Evolutionary conservation across 2,888 invertebrate species (phyloP).

Genomic region (Pachliopta kotzebuea): DNA sequence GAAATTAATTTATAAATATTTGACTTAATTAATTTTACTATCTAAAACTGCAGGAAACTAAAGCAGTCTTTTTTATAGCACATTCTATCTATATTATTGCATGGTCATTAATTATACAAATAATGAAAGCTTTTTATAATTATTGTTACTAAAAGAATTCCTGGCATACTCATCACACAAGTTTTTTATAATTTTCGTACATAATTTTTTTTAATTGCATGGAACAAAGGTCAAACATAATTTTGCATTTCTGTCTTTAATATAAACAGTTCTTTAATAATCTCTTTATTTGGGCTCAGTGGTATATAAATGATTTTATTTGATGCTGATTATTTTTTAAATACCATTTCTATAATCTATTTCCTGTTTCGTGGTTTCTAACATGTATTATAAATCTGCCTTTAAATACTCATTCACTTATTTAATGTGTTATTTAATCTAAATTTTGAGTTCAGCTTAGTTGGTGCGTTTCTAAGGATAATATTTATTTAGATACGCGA

Average conservation of each 20-base stretch:
- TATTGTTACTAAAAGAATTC: background rate
- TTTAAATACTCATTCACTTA: too few species aligned
- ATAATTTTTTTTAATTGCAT: background rate
- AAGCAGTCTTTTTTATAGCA: constrained; percentile 2
- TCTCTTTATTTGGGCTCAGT: too few species aligned
- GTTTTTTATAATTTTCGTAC: background rate
- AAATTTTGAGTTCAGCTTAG: background rate
- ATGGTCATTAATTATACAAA: background rate
- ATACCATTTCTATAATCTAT: background rate
- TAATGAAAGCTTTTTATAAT: constrained; percentile 11
- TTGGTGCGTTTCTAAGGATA: background rate
- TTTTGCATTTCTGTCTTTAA: background rate
- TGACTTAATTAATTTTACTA: background rate
- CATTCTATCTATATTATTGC: constrained; percentile 8
- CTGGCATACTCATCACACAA: background rate
- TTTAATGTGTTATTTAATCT: background rate
- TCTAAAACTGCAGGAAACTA: constrained; percentile 2
- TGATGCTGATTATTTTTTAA: too few species aligned
- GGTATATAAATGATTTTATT: too few species aligned
- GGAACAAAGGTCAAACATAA: background rate
- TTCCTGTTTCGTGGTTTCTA: background rate
- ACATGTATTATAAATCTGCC: background rate
- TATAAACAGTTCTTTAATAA: too few species aligned
- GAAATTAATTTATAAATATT: background rate
- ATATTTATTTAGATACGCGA: background rate